Evolutionary conservation across 1,140 invertebrate genomes (phyloP).

Genomic region (Luehdorfia chinensis): DNA sequence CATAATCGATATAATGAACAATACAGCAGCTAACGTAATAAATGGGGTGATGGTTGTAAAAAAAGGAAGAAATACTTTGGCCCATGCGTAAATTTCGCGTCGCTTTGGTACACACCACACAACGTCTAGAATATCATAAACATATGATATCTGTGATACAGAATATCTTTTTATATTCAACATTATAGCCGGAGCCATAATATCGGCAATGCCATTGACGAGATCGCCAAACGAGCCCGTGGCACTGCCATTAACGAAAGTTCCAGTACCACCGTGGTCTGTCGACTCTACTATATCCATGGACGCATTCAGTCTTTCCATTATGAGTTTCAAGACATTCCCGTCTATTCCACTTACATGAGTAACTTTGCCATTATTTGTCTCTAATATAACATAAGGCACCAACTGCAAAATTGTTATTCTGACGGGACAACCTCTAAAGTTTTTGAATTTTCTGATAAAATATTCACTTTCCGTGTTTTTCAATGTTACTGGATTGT

Average conservation of each 20-base stretch:
- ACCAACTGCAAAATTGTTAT: conserved; percentile 22
- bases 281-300: conserved; percentile 25
- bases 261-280: conserved; percentile 16
- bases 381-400: conserved; percentile 30
- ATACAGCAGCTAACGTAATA: conserved; percentile 26
- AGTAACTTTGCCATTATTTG: conserved; percentile 23
- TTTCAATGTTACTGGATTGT: conserved; percentile 24
- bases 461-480: conserved; percentile 24
- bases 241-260: conserved; percentile 23
- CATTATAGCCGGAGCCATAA: conserved; percentile 30
- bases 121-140: conserved; percentile 29
- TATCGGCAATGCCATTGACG: conserved; percentile 32
- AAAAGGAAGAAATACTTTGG: conserved; percentile 43
- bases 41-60: conserved; percentile 28
- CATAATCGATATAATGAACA: conserved; percentile 23
- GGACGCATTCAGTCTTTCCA: conserved; percentile 36
- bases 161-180: conserved; percentile 28
- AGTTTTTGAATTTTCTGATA: conserved; percentile 44
- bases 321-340: conserved; percentile 28
- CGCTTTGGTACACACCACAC: conserved; percentile 39
- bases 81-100: conserved; percentile 42
- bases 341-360: conserved; percentile 37
- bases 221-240: conserved; percentile 29
- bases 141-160: conserved; percentile 28
- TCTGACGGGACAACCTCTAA: conserved; percentile 42